These are phyloP conservation scores for Tortrix viridana DNA, from an alignment of 2,888 invertebrate genomes.

Conservation along the genomic window DNA sequence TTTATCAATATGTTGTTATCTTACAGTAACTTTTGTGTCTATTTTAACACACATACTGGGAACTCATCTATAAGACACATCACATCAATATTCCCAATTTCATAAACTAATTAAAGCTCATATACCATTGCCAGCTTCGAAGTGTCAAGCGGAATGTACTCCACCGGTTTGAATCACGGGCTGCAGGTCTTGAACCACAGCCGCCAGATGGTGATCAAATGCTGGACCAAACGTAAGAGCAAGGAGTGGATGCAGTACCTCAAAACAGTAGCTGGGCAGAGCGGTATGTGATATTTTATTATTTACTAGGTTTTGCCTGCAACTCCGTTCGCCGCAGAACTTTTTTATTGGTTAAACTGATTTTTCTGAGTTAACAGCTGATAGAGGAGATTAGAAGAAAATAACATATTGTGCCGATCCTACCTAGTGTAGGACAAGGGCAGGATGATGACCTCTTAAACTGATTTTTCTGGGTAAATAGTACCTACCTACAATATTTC, in stretches of 20 bases:
- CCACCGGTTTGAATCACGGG: slow-evolving; percentile 95
- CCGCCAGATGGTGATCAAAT: slow-evolving; percentile 93
- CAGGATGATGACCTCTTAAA: no score
- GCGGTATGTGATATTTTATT: slow-evolving; percentile 75
- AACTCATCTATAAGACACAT: not conserved
- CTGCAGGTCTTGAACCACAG: slow-evolving; percentile 94
- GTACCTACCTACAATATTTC: no score
- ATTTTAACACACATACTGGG: no score
- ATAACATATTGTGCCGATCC: no score
- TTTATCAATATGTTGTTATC: no score
- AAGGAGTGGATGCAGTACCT: slow-evolving; percentile 94
- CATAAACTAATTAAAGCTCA: not conserved
- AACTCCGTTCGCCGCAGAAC: not conserved
- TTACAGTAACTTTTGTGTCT: no score
- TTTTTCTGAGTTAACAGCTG: not conserved
- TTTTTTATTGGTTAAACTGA: no score
- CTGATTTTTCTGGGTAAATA: no score
- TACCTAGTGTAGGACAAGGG: no score
- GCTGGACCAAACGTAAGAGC: slow-evolving; percentile 94
- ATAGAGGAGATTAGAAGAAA: no score
- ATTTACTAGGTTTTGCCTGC: no score
- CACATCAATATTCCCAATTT: not conserved
- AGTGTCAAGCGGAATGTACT: slow-evolving; percentile 93
- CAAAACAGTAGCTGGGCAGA: slow-evolving; percentile 87
- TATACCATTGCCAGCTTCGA: slow-evolving; percentile 85